Evolutionary conservation across 1,140 invertebrate species (phyloP).

Genomic region (Apis mellifera): DNA sequence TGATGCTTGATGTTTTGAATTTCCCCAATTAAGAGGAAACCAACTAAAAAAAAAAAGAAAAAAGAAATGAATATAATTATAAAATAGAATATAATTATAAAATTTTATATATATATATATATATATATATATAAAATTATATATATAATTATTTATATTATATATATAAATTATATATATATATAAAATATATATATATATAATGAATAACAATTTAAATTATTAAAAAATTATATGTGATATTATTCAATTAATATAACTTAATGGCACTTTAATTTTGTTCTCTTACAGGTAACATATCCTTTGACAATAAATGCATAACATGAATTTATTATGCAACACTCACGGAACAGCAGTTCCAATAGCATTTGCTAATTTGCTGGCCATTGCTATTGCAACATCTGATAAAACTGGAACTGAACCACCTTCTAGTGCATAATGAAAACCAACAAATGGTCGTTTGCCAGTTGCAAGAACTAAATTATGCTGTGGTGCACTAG

Average conservation of each 20-base stretch:
- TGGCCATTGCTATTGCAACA: conserved; percentile 94
- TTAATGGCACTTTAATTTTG: neutral
- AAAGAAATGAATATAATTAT: neutral
- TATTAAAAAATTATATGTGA: conserved; percentile 3
- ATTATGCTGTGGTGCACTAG: conserved; percentile 88
- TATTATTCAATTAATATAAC: neutral
- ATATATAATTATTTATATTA: no score
- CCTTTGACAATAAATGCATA: conserved; percentile 28
- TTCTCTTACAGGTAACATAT: conserved; percentile 21
- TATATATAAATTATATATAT: no score
- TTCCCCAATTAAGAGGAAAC: conserved; percentile 81
- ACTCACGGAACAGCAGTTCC: conserved; percentile 90
- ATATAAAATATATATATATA: no score
- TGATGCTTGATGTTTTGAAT: conserved; percentile 73
- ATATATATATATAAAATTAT: no score
- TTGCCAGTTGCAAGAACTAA: conserved; percentile 91
- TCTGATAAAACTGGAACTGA: conserved; percentile 88
- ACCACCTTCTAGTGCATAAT: conserved; percentile 93
- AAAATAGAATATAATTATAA: neutral
- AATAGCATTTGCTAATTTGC: conserved; percentile 90
- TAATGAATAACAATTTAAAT: conserved; percentile 6
- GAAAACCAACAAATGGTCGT: conserved; percentile 93
- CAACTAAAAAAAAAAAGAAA: conserved; percentile 74
- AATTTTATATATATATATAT: neutral
- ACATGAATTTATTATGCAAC: conserved; percentile 35